Base-by-base conservation (phyloP, 2,113 vertebrate species). In the Pyxicephalus adspersus region DNA sequence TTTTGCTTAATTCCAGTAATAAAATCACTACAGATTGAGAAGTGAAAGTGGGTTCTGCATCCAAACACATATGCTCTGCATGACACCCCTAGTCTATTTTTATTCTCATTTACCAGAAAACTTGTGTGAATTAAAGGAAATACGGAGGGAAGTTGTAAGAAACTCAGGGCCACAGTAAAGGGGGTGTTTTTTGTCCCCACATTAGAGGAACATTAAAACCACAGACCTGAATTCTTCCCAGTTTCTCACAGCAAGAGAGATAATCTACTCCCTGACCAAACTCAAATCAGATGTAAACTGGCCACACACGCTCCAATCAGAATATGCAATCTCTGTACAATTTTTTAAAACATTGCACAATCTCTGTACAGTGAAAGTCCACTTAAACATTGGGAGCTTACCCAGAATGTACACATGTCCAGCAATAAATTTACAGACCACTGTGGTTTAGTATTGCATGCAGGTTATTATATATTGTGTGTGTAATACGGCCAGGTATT, bases 31-130 rank as follows among this genome's bases (percentile, higher is more conserved):
- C 63, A 9, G 0, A 63, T 83, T 63, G 77, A 86, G 87, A 87
- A 87, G 86, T 84, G 88, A 89, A 87, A 89, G 85, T 1, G 50
- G 83, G 65, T 31, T 64, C 85, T 85, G 64, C 0, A 75, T 83
- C 72, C 83, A 77, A 72, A 87, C 85, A 0, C 85, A 86, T 87
- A 88, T 88, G 86, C 89, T 85, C 90, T 92, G 92, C 91, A 90
- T 86, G 18, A 51, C 0, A 5, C 91, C 92, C 93, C 85, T 13
- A 91, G 83, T 88, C 90, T 94, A 93, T 93, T 93, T 93, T 93
- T 93, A 94, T 93, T 88, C 85, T 88, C 90, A 90, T 92, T 94
- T 93, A 93, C 93, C 93, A 92, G 92, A 93, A 94, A 93, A 92
- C 89, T 90, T 89, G 88, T 88, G 90, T 88, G 90, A 92, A 92